Evolutionary conservation across 2,113 vertebrate species (phyloP).

Genomic region (Gorsachius goisagi): DNA sequence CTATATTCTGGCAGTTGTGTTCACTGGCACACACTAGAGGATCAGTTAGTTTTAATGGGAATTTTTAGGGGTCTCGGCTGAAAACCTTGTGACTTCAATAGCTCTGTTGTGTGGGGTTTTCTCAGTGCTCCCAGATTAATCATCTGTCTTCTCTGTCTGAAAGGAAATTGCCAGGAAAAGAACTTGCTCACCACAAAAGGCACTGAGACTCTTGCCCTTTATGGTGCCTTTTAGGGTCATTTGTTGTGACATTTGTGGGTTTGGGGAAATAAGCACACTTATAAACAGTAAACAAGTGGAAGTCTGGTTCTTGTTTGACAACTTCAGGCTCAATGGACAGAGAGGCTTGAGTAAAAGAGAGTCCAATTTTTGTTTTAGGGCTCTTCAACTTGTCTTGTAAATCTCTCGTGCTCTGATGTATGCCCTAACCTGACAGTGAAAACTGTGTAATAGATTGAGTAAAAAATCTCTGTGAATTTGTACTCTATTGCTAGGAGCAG

Average conservation of each 20-base stretch:
- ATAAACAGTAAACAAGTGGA: slow-evolving; percentile 31
- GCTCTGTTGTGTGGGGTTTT: background rate
- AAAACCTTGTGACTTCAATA: background rate
- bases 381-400: slow-evolving; percentile 18
- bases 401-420: slow-evolving; percentile 17
- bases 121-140: background rate
- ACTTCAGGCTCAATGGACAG: background rate
- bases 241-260: slow-evolving; percentile 12
- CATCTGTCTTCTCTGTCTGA: slow-evolving; percentile 19
- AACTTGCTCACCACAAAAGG: background rate
- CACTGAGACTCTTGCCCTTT: slow-evolving; percentile 26
- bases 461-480: slow-evolving; percentile 16
- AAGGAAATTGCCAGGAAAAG: slow-evolving; percentile 9
- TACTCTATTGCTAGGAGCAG: background rate
- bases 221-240: slow-evolving; percentile 12
- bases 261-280: background rate
- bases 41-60: background rate
- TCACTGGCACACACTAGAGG: background rate
- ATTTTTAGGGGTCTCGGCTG: background rate
- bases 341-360: background rate
- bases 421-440: slow-evolving; percentile 10
- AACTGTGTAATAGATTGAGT: background rate
- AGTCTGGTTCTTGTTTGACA: slow-evolving; percentile 12
- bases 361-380: background rate
- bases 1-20: background rate